Evolutionary conservation across 2,888 invertebrate species (phyloP).

Genomic region (Platycnemis pennipes): DNA sequence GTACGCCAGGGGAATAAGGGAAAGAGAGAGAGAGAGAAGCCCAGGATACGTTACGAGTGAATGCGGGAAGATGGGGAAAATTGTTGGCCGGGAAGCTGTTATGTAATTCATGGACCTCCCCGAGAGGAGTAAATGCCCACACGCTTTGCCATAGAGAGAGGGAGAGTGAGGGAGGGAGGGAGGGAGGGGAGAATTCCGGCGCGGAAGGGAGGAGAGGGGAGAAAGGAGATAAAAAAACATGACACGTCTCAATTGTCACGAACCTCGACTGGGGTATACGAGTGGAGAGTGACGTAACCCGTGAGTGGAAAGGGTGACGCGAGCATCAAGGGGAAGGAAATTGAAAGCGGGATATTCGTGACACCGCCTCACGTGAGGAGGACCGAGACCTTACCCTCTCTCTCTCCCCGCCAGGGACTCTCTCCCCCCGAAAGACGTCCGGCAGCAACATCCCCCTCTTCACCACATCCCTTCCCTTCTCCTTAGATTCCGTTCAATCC

Average conservation of each 20-base stretch:
- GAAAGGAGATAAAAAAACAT: neutral
- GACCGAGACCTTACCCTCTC: neutral
- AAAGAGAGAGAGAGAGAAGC: too few relatives aligned
- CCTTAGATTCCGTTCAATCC: neutral
- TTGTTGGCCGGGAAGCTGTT: too few relatives aligned
- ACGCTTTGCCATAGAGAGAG: neutral
- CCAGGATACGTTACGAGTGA: too few relatives aligned
- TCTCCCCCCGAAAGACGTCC: too few relatives aligned
- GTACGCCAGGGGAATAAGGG: too few relatives aligned
- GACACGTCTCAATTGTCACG: constrained; percentile 18
- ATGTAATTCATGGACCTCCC: too few relatives aligned
- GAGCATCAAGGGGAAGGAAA: neutral
- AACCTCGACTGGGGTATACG: neutral
- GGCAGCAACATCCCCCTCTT: neutral
- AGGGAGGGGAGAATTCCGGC: neutral
- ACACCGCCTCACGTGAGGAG: neutral
- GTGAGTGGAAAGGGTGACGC: neutral
- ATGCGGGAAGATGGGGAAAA: too few relatives aligned
- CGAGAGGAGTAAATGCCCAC: neutral
- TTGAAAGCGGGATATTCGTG: neutral
- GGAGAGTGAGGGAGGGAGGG: neutral
- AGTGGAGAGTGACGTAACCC: neutral
- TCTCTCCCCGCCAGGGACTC: neutral
- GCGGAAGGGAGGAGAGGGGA: neutral
- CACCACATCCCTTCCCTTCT: neutral